A percentile compares a stretch with the other conserved stretches of the same genome.
Conservation (phyloP, 2,797 vertebrate genomes). For the Tokudaia tokunoshimensis region DNA sequence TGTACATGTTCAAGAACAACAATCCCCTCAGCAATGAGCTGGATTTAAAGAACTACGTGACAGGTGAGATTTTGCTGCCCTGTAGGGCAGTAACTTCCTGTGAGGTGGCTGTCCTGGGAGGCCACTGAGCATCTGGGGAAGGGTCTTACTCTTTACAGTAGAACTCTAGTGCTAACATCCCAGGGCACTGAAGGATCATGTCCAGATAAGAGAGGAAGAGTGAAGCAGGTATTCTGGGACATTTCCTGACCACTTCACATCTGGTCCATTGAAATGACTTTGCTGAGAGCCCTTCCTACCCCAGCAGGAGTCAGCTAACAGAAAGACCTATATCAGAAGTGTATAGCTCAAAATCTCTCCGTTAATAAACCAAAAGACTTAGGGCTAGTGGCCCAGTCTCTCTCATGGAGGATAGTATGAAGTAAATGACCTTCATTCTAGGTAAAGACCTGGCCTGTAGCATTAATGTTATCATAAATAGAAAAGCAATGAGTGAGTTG, state of each 20-base stretch:
- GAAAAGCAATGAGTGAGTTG: not conserved
- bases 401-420: not conserved
- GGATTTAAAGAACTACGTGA: slow-evolving; percentile 98
- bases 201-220: not conserved
- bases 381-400: not conserved
- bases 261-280: not conserved
- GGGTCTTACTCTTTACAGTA: not conserved
- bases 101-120: not conserved
- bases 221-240: not conserved
- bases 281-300: not conserved
- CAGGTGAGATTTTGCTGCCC: slow-evolving; percentile 90
- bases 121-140: not conserved
- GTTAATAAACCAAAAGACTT: not conserved
- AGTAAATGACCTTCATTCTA: not conserved
- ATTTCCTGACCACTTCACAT: not conserved
- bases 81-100: not conserved
- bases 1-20: slow-evolving; percentile 99
- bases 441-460: not conserved
- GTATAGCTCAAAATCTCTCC: not conserved
- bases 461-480: not conserved
- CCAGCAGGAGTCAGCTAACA: not conserved
- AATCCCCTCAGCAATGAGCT: slow-evolving; percentile 99
- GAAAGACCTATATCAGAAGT: not conserved
- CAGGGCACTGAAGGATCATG: not conserved
- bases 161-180: not conserved